These are phyloP conservation scores for Isurus oxyrinchus DNA, from an alignment of 2,113 vertebrate species.

Conservation along the genomic window DNA sequence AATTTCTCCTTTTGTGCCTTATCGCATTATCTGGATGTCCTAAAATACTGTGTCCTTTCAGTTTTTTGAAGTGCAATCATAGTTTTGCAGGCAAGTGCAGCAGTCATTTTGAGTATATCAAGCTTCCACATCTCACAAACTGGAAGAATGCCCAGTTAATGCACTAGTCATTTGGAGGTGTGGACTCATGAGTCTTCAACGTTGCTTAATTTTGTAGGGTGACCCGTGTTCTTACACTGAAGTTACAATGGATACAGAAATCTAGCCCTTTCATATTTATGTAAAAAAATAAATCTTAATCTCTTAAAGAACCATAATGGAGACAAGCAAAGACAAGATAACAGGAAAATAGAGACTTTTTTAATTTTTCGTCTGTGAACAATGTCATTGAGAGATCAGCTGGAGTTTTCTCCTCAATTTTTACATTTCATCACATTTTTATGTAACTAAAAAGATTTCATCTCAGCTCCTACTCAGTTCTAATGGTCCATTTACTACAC, in stretches of 20 bases:
- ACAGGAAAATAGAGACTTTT: neutral
- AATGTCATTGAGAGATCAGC: neutral
- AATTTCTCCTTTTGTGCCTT: neutral
- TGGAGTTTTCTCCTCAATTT: neutral
- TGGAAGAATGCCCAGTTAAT: neutral
- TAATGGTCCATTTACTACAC: neutral
- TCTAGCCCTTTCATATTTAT: neutral
- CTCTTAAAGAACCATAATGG: neutral
- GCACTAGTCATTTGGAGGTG: neutral
- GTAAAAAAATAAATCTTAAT: neutral
- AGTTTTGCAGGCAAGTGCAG: neutral
- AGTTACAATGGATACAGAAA: neutral
- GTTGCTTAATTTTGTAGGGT: neutral
- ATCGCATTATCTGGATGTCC: neutral
- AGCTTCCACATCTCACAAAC: neutral
- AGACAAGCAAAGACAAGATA: neutral
- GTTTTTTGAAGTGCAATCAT: neutral
- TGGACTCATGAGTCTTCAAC: neutral
- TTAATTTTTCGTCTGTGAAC: neutral
- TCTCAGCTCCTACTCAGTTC: neutral
- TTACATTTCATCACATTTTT: conserved; percentile 25
- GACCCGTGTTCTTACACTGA: neutral
- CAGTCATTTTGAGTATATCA: neutral
- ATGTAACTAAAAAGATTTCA: neutral
- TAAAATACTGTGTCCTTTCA: neutral